Evolutionary conservation across 2,113 vertebrate genomes (phyloP).

Genomic region (Chaetops frenatus): DNA sequence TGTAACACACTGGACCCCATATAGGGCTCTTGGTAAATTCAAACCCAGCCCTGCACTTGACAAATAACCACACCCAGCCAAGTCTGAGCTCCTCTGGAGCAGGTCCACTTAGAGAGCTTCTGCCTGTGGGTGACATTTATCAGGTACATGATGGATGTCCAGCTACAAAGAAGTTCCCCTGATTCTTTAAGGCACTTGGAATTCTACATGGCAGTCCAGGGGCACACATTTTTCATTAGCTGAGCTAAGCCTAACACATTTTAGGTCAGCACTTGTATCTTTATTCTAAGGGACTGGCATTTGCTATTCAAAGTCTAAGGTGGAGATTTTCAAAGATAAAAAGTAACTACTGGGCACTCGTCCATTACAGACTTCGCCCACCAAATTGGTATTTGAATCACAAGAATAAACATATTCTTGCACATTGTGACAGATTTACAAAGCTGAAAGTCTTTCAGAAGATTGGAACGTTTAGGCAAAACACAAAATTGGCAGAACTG

Average conservation of each 20-base stretch:
- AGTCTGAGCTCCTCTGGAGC: not conserved
- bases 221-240: not conserved
- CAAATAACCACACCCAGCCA: not conserved
- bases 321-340: not conserved
- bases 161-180: not conserved
- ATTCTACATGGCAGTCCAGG: not conserved
- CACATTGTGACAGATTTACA: not conserved
- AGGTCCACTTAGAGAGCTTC: not conserved
- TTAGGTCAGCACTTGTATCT: not conserved
- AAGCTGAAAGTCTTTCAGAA: not conserved
- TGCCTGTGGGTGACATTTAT: too few relatives aligned
- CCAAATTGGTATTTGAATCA: not conserved
- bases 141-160: accelerated
- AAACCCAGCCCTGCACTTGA: not conserved
- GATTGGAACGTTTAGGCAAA: not conserved
- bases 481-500: not conserved
- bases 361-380: not conserved
- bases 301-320: not conserved
- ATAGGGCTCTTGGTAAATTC: not conserved
- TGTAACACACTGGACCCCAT: not conserved
- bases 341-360: not conserved
- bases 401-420: not conserved
- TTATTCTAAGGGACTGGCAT: not conserved
- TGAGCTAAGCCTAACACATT: not conserved
- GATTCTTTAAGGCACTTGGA: not conserved